A percentile compares a stretch with the other conserved stretches of the same genome.
phyloP scores from a whole-genome alignment of 2,888 invertebrate species.

The Melanargia galathea region DNA sequence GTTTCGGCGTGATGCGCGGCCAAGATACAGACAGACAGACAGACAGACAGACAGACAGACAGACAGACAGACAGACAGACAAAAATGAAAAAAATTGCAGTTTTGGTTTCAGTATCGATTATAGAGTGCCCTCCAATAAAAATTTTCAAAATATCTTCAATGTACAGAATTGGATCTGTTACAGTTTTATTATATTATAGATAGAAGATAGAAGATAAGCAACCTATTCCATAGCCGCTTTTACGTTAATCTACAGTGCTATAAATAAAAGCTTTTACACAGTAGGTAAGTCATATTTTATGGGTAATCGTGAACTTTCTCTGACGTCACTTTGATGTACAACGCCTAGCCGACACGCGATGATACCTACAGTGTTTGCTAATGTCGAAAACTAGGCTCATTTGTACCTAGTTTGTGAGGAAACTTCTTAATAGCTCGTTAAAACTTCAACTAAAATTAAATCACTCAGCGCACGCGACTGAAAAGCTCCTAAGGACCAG shows the following conservation, averaged over 20 bases:
- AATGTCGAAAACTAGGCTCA: conserved; percentile 33
- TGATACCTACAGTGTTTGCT: conserved; percentile 27
- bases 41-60: too few species aligned
- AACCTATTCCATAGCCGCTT: not conserved
- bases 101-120: too few species aligned
- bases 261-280: not conserved
- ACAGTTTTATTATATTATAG: too few species aligned
- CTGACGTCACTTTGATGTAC: conserved; percentile 22
- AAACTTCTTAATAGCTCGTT: conserved; percentile 34
- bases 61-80: too few species aligned
- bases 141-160: too few species aligned
- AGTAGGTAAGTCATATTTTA: conserved; percentile 1
- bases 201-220: too few species aligned
- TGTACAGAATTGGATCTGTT: too few species aligned
- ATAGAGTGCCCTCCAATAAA: too few species aligned
- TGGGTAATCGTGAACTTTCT: conserved; percentile 5
- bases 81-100: too few species aligned
- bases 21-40: too few species aligned
- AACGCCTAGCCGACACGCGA: conserved; percentile 28
- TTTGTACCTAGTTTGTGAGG: conserved; percentile 28
- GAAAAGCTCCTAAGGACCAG: conserved; percentile 6
- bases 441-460: conserved; percentile 35
- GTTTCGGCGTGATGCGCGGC: too few species aligned
- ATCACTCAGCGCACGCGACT: conserved; percentile 34
- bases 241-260: not conserved